phyloP scores from a whole-genome alignment of 1,140 invertebrate species.

The Gerris buenoi region DNA sequence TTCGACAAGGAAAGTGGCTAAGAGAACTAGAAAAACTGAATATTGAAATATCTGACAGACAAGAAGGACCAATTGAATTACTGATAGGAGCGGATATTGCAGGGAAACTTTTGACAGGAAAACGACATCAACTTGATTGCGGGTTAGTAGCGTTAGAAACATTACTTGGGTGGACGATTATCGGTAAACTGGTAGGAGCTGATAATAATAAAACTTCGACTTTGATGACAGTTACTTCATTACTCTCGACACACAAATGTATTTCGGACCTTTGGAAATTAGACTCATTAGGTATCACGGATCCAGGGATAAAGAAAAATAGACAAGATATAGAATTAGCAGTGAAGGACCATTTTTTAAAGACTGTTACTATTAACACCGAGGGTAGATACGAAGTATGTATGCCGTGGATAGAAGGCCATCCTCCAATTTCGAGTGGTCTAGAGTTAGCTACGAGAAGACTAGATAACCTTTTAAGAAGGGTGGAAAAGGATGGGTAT shows the following conservation, averaged over 20 bases:
- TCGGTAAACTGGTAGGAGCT: no score
- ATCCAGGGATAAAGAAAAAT: slow-evolving; percentile 16
- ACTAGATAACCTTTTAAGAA: slow-evolving; percentile 16
- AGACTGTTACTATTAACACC: no score
- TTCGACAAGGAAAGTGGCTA: background rate
- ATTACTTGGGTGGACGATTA: background rate
- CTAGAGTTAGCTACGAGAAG: background rate
- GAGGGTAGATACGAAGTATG: no score
- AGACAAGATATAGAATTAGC: slow-evolving; percentile 17
- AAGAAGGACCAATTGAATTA: background rate
- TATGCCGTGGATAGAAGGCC: no score
- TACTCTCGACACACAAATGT: no score
- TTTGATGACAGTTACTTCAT: no score
- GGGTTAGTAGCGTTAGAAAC: slow-evolving; percentile 5
- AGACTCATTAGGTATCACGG: no score
- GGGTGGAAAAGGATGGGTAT: slow-evolving; percentile 18
- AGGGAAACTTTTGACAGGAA: slow-evolving; percentile 3
- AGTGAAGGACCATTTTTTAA: background rate
- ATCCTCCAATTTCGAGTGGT: no score
- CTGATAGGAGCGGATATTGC: slow-evolving; percentile 1
- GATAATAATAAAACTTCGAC: no score
- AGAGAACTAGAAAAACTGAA: background rate
- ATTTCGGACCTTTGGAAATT: no score
- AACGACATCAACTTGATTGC: background rate
- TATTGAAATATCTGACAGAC: no score